Evolutionary conservation across 37 sponge, comb jelly and placozoan species (phyloP).

Genomic region (Beroe ovata): DNA sequence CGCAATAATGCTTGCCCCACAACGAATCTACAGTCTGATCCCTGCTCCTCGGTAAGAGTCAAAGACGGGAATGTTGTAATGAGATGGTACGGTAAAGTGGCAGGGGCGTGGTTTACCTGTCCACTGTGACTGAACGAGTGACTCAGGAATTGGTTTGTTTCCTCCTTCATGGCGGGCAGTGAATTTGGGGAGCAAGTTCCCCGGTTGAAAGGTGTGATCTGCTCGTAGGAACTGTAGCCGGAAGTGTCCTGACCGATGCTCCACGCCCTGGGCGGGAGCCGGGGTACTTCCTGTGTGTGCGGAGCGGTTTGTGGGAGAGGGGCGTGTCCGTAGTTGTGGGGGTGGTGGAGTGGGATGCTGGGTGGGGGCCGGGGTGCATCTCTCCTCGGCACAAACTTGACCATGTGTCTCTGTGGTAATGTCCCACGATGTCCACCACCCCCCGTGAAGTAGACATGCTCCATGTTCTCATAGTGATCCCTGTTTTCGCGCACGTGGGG

Average conservation of each 20-base stretch:
- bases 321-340: neutral
- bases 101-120: neutral
- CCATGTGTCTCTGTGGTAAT: neutral
- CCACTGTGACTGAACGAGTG: neutral
- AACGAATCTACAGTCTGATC: neutral
- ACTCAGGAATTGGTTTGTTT: neutral
- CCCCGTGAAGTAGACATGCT: neutral
- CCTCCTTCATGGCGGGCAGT: slow-evolving; percentile 29
- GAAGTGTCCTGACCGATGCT: slow-evolving; percentile 39
- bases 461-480: slow-evolving; percentile 50
- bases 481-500: neutral
- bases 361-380: slow-evolving; percentile 2
- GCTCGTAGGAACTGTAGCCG: slow-evolving; percentile 61
- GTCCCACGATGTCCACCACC: neutral
- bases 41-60: neutral
- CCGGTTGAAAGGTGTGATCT: slow-evolving; percentile 26
- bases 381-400: neutral
- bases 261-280: slow-evolving; percentile 1
- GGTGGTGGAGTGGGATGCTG: neutral
- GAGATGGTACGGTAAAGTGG: neutral
- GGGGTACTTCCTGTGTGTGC: neutral
- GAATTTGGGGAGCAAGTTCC: neutral
- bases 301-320: neutral
- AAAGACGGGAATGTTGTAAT: neutral
- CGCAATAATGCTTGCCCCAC: neutral